phyloP scores from a whole-genome alignment of 2,888 invertebrate genomes.

The Parascotia fuliginaria region DNA sequence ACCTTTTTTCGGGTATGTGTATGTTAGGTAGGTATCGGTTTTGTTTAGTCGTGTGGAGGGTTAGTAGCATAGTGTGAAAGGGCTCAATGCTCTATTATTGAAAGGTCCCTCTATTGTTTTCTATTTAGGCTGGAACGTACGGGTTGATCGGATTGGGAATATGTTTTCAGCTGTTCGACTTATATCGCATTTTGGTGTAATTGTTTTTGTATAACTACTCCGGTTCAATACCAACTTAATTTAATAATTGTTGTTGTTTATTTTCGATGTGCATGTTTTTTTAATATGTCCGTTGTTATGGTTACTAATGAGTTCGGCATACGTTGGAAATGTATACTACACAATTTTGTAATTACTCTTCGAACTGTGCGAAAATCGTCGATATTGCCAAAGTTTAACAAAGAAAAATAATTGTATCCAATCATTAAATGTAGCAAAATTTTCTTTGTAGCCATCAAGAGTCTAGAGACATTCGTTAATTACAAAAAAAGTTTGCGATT shows the following conservation, averaged over 20 bases:
- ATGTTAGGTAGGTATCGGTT: background rate
- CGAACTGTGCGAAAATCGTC: background rate
- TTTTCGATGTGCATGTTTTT: constrained; percentile 19
- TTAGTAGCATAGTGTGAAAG: background rate
- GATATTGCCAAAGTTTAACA: background rate
- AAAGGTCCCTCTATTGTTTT: constrained; percentile 39
- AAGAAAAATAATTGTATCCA: background rate
- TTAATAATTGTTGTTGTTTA: constrained; percentile 16
- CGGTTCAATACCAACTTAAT: background rate
- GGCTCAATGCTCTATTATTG: constrained; percentile 27
- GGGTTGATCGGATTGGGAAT: constrained; percentile 28
- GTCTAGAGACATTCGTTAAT: constrained; percentile 1
- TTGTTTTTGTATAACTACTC: constrained; percentile 25
- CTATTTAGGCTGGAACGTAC: constrained; percentile 23
- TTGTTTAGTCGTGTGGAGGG: background rate
- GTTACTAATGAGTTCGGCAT: background rate
- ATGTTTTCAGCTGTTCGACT: constrained; percentile 27
- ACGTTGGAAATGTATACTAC: background rate
- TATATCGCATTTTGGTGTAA: constrained; percentile 27
- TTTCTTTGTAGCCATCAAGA: background rate
- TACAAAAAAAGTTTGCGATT: background rate
- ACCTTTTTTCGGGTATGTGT: background rate
- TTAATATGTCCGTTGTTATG: background rate
- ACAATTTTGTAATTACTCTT: background rate
- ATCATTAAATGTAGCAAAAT: constrained; percentile 1